Evolutionary conservation across 2,113 vertebrate genomes (phyloP).

Genomic region (Scomber japonicus): DNA sequence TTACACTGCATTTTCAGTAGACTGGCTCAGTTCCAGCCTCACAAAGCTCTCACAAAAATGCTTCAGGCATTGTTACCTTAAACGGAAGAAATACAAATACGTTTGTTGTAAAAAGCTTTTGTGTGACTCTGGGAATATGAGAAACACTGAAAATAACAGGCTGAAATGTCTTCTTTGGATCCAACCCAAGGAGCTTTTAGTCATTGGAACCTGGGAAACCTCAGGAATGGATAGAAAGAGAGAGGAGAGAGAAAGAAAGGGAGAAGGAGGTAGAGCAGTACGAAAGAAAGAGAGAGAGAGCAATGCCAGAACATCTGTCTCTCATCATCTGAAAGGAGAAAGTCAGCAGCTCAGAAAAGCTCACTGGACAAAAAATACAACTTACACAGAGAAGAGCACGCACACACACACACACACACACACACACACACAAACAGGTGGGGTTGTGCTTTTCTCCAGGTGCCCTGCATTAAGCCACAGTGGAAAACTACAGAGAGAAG

Average conservation of each 20-base stretch:
- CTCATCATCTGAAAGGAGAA: conserved; percentile 79
- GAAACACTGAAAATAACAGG: conserved; percentile 45
- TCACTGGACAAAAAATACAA: conserved; percentile 63
- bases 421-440: conserved; percentile 68
- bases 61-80: conserved; percentile 36
- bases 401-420: conserved; percentile 17
- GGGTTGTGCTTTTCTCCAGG: conserved; percentile 67
- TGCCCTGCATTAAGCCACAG: conserved; percentile 69
- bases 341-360: conserved; percentile 78
- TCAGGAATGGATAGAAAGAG: conserved; percentile 57
- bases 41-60: conserved; percentile 16
- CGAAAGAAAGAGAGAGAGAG: conserved; percentile 47
- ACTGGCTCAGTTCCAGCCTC: conserved; percentile 13
- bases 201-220: conserved; percentile 64
- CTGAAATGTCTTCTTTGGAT: conserved; percentile 68
- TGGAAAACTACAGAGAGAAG: conserved; percentile 66
- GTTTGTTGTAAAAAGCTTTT: conserved; percentile 14
- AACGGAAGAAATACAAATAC: conserved; percentile 22
- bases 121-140: conserved; percentile 29
- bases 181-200: conserved; percentile 55
- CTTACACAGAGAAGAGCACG: background rate
- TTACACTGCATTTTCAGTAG: conserved; percentile 39
- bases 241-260: conserved; percentile 21
- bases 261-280: conserved; percentile 39
- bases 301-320: conserved; percentile 81